These are phyloP conservation scores for Parasteatoda lunata DNA, from an alignment of 2,888 invertebrate genomes.

Conservation along the genomic window DNA sequence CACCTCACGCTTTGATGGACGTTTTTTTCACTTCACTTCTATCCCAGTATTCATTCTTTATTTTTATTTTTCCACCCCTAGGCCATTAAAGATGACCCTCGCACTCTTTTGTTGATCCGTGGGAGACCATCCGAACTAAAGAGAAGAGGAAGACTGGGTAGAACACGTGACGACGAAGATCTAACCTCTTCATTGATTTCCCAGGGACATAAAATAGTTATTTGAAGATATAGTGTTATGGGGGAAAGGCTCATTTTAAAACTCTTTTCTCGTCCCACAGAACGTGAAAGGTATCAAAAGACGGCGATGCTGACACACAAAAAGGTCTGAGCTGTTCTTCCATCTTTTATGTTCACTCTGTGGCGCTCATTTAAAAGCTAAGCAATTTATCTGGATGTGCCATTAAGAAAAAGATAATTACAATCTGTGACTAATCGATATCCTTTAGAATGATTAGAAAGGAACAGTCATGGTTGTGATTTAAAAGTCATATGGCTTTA, in stretches of 20 bases:
- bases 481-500: no score
- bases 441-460: no score
- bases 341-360: no score
- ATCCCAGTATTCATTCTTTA: background rate
- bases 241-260: background rate
- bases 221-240: background rate
- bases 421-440: no score
- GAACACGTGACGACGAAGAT: background rate
- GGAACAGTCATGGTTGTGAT: no score
- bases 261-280: background rate
- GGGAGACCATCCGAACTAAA: background rate
- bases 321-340: no score
- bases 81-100: slow-evolving; percentile 51
- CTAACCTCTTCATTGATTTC: background rate
- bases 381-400: no score
- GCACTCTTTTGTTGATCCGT: slow-evolving; percentile 25
- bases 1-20: slow-evolving; percentile 22
- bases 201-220: slow-evolving; percentile 3
- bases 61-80: background rate
- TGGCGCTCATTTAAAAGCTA: no score
- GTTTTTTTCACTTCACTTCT: slow-evolving; percentile 1
- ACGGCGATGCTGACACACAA: no score
- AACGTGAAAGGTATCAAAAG: no score
- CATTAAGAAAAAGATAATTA: no score
- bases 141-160: background rate